These are phyloP conservation scores for Oreonectes daqikongensis DNA, from an alignment of 2,797 vertebrate genomes.

Conservation along the genomic window DNA sequence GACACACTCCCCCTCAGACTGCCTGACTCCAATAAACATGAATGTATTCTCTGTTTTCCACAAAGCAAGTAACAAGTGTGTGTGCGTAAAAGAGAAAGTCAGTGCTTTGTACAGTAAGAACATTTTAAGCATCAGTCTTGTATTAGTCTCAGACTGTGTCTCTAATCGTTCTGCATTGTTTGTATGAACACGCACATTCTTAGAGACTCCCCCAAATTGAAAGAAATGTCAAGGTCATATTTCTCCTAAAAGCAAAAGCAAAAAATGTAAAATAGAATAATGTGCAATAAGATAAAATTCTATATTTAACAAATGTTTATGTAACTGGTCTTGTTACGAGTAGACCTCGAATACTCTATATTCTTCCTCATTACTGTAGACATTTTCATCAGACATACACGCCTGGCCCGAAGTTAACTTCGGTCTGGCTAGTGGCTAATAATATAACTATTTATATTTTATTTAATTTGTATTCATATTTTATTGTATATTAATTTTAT, in stretches of 20 bases:
- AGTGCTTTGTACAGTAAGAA: background rate
- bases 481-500: no score
- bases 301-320: no score
- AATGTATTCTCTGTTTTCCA: slow-evolving; percentile 52
- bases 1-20: slow-evolving; percentile 49
- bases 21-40: slow-evolving; percentile 47
- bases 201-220: background rate
- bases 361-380: no score
- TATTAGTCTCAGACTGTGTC: slow-evolving; percentile 12
- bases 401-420: no score
- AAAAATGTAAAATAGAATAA: background rate
- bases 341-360: no score
- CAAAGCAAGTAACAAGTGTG: slow-evolving; percentile 29
- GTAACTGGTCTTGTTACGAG: no score
- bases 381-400: no score
- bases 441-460: no score
- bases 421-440: no score
- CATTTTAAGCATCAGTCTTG: slow-evolving; percentile 5
- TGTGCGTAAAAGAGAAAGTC: slow-evolving; percentile 5
- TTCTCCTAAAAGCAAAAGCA: no score
- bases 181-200: slow-evolving; percentile 34
- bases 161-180: slow-evolving; percentile 19
- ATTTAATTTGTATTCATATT: no score
- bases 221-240: background rate
- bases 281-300: no score